Percentiles rank a stretch among this genome's conserved stretches.
phyloP scores from a whole-genome alignment of 1,140 invertebrate genomes.

The Paracyclopina nana region DNA sequence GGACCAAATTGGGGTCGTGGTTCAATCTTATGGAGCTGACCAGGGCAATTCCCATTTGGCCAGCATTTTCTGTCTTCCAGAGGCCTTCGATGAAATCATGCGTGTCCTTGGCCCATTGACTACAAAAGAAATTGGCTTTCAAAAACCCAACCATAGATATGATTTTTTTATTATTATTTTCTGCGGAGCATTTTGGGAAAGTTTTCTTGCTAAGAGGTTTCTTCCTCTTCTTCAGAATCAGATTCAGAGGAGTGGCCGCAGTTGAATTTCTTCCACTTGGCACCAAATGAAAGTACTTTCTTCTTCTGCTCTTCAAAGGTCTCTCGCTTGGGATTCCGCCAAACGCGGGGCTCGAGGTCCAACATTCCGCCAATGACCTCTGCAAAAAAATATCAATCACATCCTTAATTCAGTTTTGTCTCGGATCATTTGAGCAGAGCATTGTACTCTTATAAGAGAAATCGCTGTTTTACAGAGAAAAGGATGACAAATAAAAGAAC shows the following conservation, averaged over 20 bases:
- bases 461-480: background rate
- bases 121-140: too few relatives aligned
- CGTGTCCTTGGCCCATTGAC: constrained; percentile 40
- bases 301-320: constrained; percentile 43
- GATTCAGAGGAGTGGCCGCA: constrained; percentile 22
- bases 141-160: too few relatives aligned
- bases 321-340: constrained; percentile 58
- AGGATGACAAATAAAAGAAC: constrained; percentile 9
- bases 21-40: constrained; percentile 34
- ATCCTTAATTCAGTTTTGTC: too few relatives aligned
- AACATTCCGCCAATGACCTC: constrained; percentile 88
- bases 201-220: background rate
- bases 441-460: background rate
- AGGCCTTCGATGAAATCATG: constrained; percentile 37
- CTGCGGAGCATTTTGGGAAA: background rate
- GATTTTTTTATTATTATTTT: too few relatives aligned
- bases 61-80: constrained; percentile 37
- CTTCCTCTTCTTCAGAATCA: background rate
- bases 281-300: constrained; percentile 42
- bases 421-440: constrained; percentile 1
- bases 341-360: constrained; percentile 58
- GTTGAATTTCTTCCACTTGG: constrained; percentile 42
- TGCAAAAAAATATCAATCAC: constrained; percentile 35
- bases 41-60: constrained; percentile 36
- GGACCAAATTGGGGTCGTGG: constrained; percentile 22